Percentiles rank a stretch among this genome's conserved stretches.
Conservation (phyloP, 2,797 vertebrate genomes). For the Lates japonicus region DNA sequence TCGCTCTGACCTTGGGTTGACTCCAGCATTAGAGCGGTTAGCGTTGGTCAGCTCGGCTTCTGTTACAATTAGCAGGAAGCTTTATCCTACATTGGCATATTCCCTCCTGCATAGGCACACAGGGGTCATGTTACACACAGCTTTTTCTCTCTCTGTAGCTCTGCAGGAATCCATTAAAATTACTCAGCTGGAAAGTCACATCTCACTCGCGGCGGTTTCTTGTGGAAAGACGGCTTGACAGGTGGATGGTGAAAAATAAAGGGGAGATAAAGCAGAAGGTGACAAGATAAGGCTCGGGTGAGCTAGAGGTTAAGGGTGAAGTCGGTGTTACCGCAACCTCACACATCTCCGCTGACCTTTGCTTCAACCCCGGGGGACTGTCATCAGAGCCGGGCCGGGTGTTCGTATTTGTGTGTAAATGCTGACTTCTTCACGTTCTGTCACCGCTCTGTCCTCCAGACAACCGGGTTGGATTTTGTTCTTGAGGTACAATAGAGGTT, state of each 20-base stretch:
- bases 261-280: constrained; percentile 12
- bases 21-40: constrained; percentile 79
- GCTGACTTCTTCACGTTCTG: constrained; percentile 19
- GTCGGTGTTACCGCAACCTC: constrained; percentile 63
- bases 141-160: constrained; percentile 33
- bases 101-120: constrained; percentile 40
- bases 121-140: constrained; percentile 82
- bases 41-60: constrained; percentile 84
- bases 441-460: constrained; percentile 32
- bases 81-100: constrained; percentile 81
- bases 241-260: neutral
- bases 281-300: constrained; percentile 54
- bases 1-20: constrained; percentile 86
- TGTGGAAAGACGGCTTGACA: constrained; percentile 36
- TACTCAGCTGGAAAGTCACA: constrained; percentile 56
- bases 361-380: constrained; percentile 62
- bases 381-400: constrained; percentile 48
- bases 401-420: constrained; percentile 26
- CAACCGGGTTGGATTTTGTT: constrained; percentile 35
- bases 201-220: constrained; percentile 37
- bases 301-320: constrained; percentile 68
- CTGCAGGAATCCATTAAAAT: constrained; percentile 69
- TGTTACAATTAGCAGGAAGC: constrained; percentile 89
- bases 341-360: constrained; percentile 74
- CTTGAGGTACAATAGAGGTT: constrained; percentile 38